Evolutionary conservation across 2,888 invertebrate species (phyloP).

Genomic region (Aphidius colemani): DNA sequence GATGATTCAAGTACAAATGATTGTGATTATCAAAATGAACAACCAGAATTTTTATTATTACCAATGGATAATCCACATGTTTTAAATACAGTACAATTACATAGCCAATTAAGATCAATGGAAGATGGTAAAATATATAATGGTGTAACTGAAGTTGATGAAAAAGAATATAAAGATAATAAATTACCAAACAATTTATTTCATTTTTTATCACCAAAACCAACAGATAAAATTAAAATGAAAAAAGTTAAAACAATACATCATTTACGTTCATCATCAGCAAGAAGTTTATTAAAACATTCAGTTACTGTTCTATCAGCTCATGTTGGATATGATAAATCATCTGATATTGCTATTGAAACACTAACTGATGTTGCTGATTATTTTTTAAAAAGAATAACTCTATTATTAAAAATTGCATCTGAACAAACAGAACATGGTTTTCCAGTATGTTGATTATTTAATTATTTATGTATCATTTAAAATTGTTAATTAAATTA

Average conservation of each 20-base stretch:
- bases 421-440: conserved; percentile 63
- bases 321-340: conserved; percentile 64
- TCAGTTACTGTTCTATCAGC: conserved; percentile 62
- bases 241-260: conserved; percentile 40
- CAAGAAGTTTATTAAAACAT: conserved; percentile 58
- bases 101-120: conserved; percentile 51
- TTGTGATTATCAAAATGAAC: conserved; percentile 52
- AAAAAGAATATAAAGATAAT: conserved; percentile 29
- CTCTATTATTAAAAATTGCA: conserved; percentile 62
- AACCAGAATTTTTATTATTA: conserved; percentile 51
- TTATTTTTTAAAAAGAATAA: conserved; percentile 61
- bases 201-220: conserved; percentile 35
- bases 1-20: conserved; percentile 52
- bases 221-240: conserved; percentile 37
- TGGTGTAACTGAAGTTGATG: conserved; percentile 46
- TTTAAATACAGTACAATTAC: conserved; percentile 53
- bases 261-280: conserved; percentile 47
- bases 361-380: conserved; percentile 62
- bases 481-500: background rate
- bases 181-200: conserved; percentile 38
- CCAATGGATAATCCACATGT: conserved; percentile 53
- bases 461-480: background rate
- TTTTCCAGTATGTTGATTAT: conserved; percentile 61
- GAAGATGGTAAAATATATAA: conserved; percentile 50
- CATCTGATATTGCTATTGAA: conserved; percentile 62